Base-by-base conservation (phyloP, 2,113 vertebrate genomes). In the Ibidorhyncha struthersii region DNA sequence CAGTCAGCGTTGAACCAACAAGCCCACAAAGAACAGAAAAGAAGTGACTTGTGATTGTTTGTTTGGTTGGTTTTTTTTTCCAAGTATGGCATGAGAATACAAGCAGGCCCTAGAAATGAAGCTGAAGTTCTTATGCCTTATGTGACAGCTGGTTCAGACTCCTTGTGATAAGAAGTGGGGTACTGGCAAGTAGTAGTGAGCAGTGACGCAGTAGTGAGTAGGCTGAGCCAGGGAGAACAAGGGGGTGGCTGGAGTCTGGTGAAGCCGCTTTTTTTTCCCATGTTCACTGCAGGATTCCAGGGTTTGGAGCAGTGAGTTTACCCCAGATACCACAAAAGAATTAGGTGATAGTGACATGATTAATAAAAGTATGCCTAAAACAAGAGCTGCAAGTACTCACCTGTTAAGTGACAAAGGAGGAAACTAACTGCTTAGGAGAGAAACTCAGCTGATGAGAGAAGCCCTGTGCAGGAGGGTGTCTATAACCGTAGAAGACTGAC, bases 131-230 rank as follows among this genome's bases (percentile, higher is more conserved):
- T 91, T 89, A 59, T 26, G 65, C 86, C 77, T 86, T 86, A 38
- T 66, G 86, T 74, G 91, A 94, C 72, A 86, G 29, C 80, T 66
- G 67, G 9, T 74, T 94, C 50, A 29, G 56, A 14, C 50, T 73
- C 63, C 43, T 16, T 77, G 72, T 89, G 93, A 73, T 95, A 94
- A 92, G 85, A 76, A 91, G 69, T 55, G 83, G 76, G 83, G 76
- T 91, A 32, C 79, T 77, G 77, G 86, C 3, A 55, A 80, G 38
- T 20, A 29, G 66, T 40, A 21, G 52, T 32, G 66, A 80, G 8
- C 23, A 30, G 38, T 45, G 58, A 59, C 0, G 2, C 32, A 50
- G 27, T 12, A 27, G 55, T 20, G 84, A 89, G 84, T 32, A 16
- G 47, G 67, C 47, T 73, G 76, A 94, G 67, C n/a, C 86, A 52